Percentiles rank a stretch among this genome's conserved stretches.
Conservation (phyloP, 2,797 vertebrate genomes). For the Meriones psammophilus region DNA sequence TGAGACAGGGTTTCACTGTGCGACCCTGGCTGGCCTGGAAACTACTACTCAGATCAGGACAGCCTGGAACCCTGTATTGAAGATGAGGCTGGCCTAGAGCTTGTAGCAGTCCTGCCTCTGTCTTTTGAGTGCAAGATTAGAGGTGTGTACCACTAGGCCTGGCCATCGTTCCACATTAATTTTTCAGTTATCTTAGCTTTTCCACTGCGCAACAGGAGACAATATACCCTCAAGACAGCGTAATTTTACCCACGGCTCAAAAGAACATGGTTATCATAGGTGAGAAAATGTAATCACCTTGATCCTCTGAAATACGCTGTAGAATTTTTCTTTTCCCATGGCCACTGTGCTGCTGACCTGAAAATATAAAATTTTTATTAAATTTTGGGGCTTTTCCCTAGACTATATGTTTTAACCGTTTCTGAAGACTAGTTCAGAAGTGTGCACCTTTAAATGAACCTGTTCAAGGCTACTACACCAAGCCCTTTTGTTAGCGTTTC, state of each 20-base stretch:
- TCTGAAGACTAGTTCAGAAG: constrained; percentile 47
- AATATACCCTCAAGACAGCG: not conserved
- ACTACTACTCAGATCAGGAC: not conserved
- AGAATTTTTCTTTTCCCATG: constrained; percentile 95
- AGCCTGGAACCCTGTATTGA: too few species aligned
- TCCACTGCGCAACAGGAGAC: constrained; percentile 46
- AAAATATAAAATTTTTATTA: constrained; percentile 72
- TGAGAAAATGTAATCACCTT: constrained; percentile 89
- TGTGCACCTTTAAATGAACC: constrained; percentile 57
- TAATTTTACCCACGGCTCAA: constrained; percentile 11
- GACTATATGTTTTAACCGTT: constrained; percentile 42
- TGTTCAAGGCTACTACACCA: not conserved
- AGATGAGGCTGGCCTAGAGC: not conserved
- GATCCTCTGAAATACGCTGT: constrained; percentile 98
- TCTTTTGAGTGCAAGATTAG: not conserved
- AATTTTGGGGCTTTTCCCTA: constrained; percentile 16
- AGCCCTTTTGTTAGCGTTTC: not conserved
- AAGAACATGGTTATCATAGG: constrained; percentile 53
- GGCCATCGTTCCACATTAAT: not conserved
- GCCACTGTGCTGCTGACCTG: constrained; percentile 96
- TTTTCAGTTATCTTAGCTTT: constrained; percentile 35
- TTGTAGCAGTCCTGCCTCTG: not conserved
- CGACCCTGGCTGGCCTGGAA: not conserved
- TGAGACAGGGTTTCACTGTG: not conserved
- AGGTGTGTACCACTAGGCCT: not conserved